Conservation (phyloP, 35 echinoderm and acorn worm species). For the Anneissia japonica region DNA sequence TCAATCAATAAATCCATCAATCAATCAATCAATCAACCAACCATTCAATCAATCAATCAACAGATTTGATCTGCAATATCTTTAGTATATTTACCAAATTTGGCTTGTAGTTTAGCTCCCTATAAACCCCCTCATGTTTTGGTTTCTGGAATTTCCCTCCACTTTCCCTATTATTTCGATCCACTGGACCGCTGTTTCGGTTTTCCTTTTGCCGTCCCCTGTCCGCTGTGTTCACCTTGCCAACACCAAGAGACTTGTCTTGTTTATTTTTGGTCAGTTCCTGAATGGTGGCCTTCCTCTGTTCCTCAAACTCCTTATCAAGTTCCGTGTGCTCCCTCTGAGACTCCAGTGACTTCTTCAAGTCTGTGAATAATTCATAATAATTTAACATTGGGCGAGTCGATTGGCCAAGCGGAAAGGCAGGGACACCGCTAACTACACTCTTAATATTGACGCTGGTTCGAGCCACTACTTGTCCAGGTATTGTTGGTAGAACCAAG, state of each 20-base stretch:
- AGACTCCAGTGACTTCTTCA: slow-evolving; percentile 63
- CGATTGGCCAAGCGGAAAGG: too few relatives aligned
- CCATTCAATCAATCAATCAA: too few relatives aligned
- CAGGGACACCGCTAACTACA: too few relatives aligned
- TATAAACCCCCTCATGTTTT: neutral
- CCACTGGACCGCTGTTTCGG: neutral
- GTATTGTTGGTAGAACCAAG: too few relatives aligned
- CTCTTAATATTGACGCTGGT: too few relatives aligned
- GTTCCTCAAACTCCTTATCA: slow-evolving; percentile 92
- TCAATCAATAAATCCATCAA: too few relatives aligned
- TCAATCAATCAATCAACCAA: too few relatives aligned
- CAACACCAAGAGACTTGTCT: neutral
- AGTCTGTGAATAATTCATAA: neutral
- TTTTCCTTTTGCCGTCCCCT: slow-evolving; percentile 31
- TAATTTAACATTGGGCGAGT: too few relatives aligned
- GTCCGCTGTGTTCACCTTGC: neutral
- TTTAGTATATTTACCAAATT: neutral
- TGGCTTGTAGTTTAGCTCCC: neutral
- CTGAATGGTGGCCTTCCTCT: slow-evolving; percentile 87
- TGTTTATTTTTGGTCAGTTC: slow-evolving; percentile 32
- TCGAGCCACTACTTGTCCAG: too few relatives aligned
- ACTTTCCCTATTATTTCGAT: neutral
- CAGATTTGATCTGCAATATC: too few relatives aligned
- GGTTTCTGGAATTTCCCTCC: neutral
- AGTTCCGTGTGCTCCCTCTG: slow-evolving; percentile 73